Percentiles rank a stretch among this genome's conserved stretches.
These are phyloP conservation scores for Gopherus flavomarginatus DNA, from an alignment of 2,113 vertebrate genomes.

Conservation along the genomic window DNA sequence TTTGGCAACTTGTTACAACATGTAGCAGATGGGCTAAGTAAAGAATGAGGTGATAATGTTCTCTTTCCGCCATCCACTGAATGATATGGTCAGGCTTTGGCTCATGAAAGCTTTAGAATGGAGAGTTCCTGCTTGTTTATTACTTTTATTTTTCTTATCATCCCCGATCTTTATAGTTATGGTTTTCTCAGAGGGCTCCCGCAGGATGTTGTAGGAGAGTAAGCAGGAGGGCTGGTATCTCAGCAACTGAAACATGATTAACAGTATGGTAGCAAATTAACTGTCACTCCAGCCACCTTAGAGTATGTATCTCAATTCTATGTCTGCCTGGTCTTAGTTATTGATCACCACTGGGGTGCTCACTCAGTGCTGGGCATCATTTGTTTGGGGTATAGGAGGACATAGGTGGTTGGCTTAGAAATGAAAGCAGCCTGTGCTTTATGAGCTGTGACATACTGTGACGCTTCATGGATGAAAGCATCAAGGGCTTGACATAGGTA, in stretches of 20 bases:
- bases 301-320: background rate
- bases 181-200: background rate
- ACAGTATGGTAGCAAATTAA: background rate
- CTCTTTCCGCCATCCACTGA: background rate
- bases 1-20: background rate
- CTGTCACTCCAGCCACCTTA: background rate
- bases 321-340: background rate
- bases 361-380: background rate
- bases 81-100: background rate
- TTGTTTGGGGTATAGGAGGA: background rate
- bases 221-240: background rate
- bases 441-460: background rate
- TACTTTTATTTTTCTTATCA: background rate
- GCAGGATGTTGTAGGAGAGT: background rate
- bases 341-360: background rate
- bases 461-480: background rate
- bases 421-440: background rate
- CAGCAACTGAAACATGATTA: background rate
- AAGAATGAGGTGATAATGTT: background rate
- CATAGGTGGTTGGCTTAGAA: background rate
- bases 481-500: background rate
- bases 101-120: background rate
- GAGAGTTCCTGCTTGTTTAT: background rate
- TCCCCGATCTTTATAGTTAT: background rate
- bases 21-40: background rate